Evolutionary conservation across 2,888 invertebrate species (phyloP).

Genomic region (Artemia sinica): DNA sequence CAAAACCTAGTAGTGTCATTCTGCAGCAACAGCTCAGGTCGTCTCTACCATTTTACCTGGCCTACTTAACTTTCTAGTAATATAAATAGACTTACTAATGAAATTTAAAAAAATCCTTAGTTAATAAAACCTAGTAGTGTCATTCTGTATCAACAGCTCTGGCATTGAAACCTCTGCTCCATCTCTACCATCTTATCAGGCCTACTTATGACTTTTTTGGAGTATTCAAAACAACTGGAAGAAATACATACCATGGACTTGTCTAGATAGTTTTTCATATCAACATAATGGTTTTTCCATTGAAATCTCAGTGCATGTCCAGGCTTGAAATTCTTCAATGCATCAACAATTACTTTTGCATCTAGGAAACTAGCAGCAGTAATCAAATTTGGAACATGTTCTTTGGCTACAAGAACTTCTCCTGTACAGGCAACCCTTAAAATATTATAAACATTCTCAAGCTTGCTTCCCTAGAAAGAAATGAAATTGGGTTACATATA

Average conservation of each 20-base stretch:
- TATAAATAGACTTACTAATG: too few species aligned
- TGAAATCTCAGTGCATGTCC: slow-evolving; percentile 5
- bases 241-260: slow-evolving; percentile 12
- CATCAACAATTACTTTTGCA: slow-evolving; percentile 5
- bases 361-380: slow-evolving; percentile 9
- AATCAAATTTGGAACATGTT: slow-evolving; percentile 6
- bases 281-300: slow-evolving; percentile 13
- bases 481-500: background rate
- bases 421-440: slow-evolving; percentile 9
- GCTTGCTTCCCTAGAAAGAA: background rate
- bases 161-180: too few species aligned
- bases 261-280: background rate
- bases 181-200: too few species aligned
- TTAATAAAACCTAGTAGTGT: too few species aligned
- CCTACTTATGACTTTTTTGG: too few species aligned
- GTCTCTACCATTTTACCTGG: too few species aligned
- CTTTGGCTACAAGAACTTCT: slow-evolving; percentile 2
- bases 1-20: too few species aligned
- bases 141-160: too few species aligned
- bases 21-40: too few species aligned
- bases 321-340: slow-evolving; percentile 10
- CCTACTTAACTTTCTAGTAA: too few species aligned
- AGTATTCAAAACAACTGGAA: background rate
- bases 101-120: too few species aligned
- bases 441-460: slow-evolving; percentile 10